These are phyloP conservation scores for Daboia siamensis DNA, from an alignment of 2,113 vertebrate genomes.

Conservation along the genomic window DNA sequence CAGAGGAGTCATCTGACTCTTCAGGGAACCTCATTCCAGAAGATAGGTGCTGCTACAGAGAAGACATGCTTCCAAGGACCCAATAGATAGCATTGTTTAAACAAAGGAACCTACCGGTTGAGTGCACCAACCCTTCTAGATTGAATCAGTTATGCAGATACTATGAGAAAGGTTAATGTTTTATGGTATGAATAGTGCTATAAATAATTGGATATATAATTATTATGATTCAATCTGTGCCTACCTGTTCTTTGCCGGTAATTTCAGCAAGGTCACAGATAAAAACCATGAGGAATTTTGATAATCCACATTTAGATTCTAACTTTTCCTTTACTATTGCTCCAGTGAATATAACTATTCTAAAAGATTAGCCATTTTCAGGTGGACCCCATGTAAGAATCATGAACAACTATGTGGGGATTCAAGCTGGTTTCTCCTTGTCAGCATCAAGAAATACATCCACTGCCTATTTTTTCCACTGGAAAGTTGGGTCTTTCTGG, in stretches of 20 bases:
- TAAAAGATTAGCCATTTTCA: neutral
- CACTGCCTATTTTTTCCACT: neutral
- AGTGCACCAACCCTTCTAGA: neutral
- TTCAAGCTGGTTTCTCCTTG: neutral
- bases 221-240: neutral
- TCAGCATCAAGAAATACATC: neutral
- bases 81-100: neutral
- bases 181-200: neutral
- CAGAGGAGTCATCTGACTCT: neutral
- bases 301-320: neutral
- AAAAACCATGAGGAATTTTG: neutral
- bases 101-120: neutral
- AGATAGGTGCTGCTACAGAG: neutral
- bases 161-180: neutral
- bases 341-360: neutral
- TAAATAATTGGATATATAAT: neutral
- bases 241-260: neutral
- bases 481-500: neutral
- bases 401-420: neutral
- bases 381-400: neutral
- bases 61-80: neutral
- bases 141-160: neutral
- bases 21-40: neutral
- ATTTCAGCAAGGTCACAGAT: neutral
- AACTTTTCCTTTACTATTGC: neutral